Evolutionary conservation across 2,797 vertebrate genomes (phyloP), one percentile per base, ranked within the genome.

Genomic region (Labroides dimidiatus): DNA sequence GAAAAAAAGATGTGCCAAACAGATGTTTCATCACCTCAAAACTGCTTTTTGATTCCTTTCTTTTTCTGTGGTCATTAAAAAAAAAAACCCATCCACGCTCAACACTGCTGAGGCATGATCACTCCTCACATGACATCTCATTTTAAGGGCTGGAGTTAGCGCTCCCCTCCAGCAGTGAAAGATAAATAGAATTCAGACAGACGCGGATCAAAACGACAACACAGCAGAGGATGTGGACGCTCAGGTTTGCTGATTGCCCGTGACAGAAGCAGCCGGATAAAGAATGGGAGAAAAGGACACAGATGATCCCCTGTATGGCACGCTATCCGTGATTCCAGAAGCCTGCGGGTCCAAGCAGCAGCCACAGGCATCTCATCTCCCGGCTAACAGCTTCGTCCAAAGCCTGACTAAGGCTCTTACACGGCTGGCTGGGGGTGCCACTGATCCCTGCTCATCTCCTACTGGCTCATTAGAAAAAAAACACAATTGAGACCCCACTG

Each of bases 361-460:
- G 66, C 73, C 56, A 53, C 68, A 43, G 67, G 75, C 78, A 60
- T 72, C 59, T 70, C 77, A 62, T 77, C 79, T 83, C 64, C 44
- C 66, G 27, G 74, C 79, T 62, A 55, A 64, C 72, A 59, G 80
- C 75, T 74, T 75, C 64, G 20, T 81, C 81, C 80, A 85, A 87
- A 89, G 83, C 80, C 81, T 66, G 75, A 71, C 75, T 90, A 90
- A 92, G 85, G 73, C 81, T 89, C 87, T 91, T 89, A 88, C 4
- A 88, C 4, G 1, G 42, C n/a, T 48, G 77, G 65, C 80, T 71
- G 39, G 66, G 64, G 77, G 78, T 75, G 73, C 69, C 68, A 64
- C 88, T 86, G 82, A 91, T 89, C 85, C 84, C 80, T 67, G 79
- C 81, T 91, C 89, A 89, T 85, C 89, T 88, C 78, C 66, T 71